phyloP scores from a whole-genome alignment of 2,888 invertebrate genomes.

The Perizoma affinitatum region DNA sequence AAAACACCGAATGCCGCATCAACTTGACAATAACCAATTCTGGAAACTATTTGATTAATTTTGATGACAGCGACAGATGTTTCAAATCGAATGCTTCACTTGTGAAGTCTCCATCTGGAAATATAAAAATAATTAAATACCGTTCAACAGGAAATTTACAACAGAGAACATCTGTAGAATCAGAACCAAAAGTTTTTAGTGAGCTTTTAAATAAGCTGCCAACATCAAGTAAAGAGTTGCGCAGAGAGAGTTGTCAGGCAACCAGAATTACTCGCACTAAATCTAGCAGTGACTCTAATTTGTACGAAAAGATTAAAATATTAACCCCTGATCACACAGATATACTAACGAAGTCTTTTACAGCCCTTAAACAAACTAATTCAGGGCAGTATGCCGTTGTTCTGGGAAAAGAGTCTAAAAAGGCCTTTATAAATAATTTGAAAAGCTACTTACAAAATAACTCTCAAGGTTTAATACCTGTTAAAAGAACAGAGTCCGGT shows the following conservation, averaged over 20 bases:
- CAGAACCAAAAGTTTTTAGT: constrained; percentile 38
- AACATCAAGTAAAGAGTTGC: constrained; percentile 25
- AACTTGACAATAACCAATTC: constrained; percentile 52
- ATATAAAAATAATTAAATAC: constrained; percentile 53
- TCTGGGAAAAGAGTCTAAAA: constrained; percentile 58
- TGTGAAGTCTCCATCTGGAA: constrained; percentile 54
- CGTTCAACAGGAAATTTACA: background rate
- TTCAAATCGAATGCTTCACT: constrained; percentile 50
- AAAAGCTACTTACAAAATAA: constrained; percentile 48
- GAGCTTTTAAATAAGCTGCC: constrained; percentile 44
- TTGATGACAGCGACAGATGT: constrained; percentile 40
- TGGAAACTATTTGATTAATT: constrained; percentile 50
- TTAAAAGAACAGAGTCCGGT: constrained; percentile 51
- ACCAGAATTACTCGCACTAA: constrained; percentile 35
- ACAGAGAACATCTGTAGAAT: background rate
- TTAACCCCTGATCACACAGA: constrained; percentile 40
- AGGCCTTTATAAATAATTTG: constrained; percentile 53
- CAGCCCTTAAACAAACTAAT: constrained; percentile 47
- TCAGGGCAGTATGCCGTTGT: constrained; percentile 57
- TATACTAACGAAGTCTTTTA: constrained; percentile 41
- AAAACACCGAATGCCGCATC: constrained; percentile 45
- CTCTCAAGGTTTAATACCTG: constrained; percentile 47
- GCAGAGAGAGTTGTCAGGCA: constrained; percentile 19
- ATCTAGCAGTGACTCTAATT: constrained; percentile 52
- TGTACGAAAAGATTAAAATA: constrained; percentile 46